Conservation (phyloP, 2,888 invertebrate species). For the Pycnomerus fuliginosus region DNA sequence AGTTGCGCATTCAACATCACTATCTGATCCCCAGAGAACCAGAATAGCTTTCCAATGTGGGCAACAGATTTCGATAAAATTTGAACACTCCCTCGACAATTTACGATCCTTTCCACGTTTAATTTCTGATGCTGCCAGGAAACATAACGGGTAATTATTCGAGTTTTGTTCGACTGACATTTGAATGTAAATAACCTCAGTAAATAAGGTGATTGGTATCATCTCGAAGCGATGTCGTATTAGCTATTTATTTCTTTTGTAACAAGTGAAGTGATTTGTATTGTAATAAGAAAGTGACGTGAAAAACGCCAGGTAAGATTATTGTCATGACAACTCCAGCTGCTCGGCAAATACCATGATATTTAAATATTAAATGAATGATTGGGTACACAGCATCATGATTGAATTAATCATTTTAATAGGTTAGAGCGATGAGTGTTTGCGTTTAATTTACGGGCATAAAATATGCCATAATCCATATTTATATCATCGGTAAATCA, state of each 20-base stretch:
- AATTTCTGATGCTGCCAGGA: too few relatives aligned
- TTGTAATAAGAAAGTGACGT: conserved; percentile 12
- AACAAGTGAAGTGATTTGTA: conserved; percentile 10
- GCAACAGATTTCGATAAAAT: too few relatives aligned
- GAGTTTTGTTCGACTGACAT: too few relatives aligned
- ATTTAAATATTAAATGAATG: conserved; percentile 17
- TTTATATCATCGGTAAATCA: too few relatives aligned
- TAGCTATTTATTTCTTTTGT: conserved; percentile 5
- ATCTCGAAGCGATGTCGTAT: conserved; percentile 1
- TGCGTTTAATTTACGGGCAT: conserved; percentile 6
- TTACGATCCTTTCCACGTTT: too few relatives aligned
- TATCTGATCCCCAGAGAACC: too few relatives aligned
- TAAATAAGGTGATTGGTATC: conserved; percentile 13
- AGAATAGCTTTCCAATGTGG: too few relatives aligned
- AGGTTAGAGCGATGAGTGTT: conserved; percentile 13
- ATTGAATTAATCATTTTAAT: conserved; percentile 20
- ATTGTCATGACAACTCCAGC: conserved; percentile 15
- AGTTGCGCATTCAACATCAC: too few relatives aligned
- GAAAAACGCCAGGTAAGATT: conserved; percentile 10
- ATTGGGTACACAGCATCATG: conserved; percentile 14
- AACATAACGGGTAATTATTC: too few relatives aligned
- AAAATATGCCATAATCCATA: too few relatives aligned
- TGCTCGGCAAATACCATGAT: conserved; percentile 14
- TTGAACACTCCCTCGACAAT: too few relatives aligned
- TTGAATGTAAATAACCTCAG: conserved; percentile 9